Evolutionary conservation across 2,797 vertebrate species (phyloP).

Genomic region (Ibycter americanus): DNA sequence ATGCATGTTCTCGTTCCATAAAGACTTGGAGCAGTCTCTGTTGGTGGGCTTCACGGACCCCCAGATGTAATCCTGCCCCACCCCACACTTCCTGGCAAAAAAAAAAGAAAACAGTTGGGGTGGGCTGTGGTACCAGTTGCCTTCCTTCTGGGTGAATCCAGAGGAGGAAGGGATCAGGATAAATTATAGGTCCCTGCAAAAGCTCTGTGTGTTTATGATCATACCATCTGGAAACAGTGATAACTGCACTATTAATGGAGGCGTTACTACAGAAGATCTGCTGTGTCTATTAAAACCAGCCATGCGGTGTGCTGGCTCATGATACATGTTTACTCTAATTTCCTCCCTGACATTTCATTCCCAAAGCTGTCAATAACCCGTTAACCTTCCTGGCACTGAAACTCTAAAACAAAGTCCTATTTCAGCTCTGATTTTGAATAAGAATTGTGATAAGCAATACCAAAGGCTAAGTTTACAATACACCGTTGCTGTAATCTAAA

Average conservation of each 20-base stretch:
- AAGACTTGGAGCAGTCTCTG: background rate
- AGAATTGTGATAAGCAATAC: background rate
- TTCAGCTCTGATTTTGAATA: conserved; percentile 12
- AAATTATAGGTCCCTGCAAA: conserved; percentile 44
- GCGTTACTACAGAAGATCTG: conserved; percentile 44
- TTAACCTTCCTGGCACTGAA: conserved; percentile 30
- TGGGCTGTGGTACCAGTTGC: conserved; percentile 22
- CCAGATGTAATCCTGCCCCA: conserved; percentile 6
- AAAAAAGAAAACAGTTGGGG: background rate
- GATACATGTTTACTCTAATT: conserved; percentile 38
- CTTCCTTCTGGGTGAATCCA: conserved; percentile 28
- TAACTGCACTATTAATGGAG: conserved; percentile 33
- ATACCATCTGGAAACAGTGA: conserved; percentile 46
- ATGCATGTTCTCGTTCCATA: background rate
- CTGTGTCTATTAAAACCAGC: conserved; percentile 47
- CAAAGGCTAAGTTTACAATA: conserved; percentile 1
- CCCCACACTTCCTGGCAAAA: background rate
- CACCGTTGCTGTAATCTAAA: background rate
- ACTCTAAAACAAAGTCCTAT: background rate
- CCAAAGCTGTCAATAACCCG: conserved; percentile 52
- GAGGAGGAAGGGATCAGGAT: conserved; percentile 38
- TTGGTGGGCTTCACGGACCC: conserved; percentile 35
- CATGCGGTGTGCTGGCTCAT: conserved; percentile 28
- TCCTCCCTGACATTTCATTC: conserved; percentile 30
- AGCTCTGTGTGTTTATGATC: conserved; percentile 15